These are phyloP conservation scores for Caenorhabditis uteleia DNA, from an alignment of 2,888 invertebrate genomes.

Conservation along the genomic window DNA sequence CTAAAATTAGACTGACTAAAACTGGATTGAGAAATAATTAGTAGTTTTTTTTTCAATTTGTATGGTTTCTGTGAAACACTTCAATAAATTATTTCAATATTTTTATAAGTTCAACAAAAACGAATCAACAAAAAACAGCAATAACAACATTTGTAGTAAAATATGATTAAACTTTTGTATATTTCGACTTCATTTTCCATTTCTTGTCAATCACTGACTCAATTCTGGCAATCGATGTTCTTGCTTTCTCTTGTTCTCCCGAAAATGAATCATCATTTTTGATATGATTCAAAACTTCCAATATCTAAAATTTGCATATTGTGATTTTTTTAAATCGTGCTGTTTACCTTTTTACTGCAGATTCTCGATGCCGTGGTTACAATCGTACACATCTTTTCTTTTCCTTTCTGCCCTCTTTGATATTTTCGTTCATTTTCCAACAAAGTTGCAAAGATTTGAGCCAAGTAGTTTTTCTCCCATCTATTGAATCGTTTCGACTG, in stretches of 20 bases:
- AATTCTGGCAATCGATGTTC: conserved; percentile 13
- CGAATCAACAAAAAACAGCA: conserved; percentile 2
- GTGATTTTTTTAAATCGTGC: background rate
- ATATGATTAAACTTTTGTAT: background rate
- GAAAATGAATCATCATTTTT: conserved; percentile 16
- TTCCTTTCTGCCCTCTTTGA: conserved; percentile 37
- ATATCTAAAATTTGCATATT: conserved; percentile 16
- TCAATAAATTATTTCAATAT: background rate
- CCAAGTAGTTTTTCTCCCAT: conserved; percentile 52
- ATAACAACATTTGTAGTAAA: background rate
- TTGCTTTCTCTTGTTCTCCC: conserved; percentile 24
- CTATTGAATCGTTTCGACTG: conserved; percentile 40
- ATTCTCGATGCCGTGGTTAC: conserved; percentile 19
- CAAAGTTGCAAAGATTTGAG: conserved; percentile 38
- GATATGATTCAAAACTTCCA: conserved; percentile 15
- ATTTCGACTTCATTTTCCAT: conserved; percentile 38
- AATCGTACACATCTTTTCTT: conserved; percentile 12
- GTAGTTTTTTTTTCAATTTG: conserved; percentile 1
- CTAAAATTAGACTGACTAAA: conserved; percentile 49
- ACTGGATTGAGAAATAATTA: conserved; percentile 29
- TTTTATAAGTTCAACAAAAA: conserved; percentile 3
- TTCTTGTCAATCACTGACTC: conserved; percentile 24
- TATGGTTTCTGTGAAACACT: conserved; percentile 1
- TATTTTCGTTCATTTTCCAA: conserved; percentile 41
- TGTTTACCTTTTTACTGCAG: conserved; percentile 23